Evolutionary conservation across 2,888 invertebrate genomes (phyloP).

Genomic region (Podotricha telesiphe): DNA sequence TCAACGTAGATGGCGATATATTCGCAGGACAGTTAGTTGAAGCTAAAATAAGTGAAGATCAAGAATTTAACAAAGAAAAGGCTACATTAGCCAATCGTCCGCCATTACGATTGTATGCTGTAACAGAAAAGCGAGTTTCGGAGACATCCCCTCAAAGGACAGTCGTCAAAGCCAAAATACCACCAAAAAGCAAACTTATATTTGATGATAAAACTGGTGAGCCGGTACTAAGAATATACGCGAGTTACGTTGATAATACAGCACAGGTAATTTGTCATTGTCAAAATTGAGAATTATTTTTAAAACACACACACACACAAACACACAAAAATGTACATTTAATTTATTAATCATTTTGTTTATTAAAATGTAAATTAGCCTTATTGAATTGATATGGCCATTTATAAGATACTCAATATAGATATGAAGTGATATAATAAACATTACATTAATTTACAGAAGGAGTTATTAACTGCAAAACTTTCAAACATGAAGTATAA

Average conservation of each 20-base stretch:
- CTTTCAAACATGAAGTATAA: constrained; percentile 60
- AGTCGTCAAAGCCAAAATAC: constrained; percentile 71
- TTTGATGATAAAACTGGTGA: constrained; percentile 76
- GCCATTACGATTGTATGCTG: constrained; percentile 64
- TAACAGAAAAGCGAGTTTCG: constrained; percentile 58
- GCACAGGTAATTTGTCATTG: constrained; percentile 58
- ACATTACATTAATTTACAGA: constrained; percentile 57
- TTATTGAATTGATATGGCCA: too few relatives aligned
- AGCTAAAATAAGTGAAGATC: constrained; percentile 73
- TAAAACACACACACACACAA: too few relatives aligned
- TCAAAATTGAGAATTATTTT: too few relatives aligned
- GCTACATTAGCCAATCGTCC: constrained; percentile 63
- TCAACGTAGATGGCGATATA: constrained; percentile 64
- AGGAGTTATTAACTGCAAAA: constrained; percentile 64
- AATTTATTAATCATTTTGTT: too few relatives aligned
- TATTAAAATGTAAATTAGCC: too few relatives aligned
- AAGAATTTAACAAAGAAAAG: constrained; percentile 71
- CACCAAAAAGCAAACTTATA: constrained; percentile 72
- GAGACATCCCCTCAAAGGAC: constrained; percentile 55
- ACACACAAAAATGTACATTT: too few relatives aligned
- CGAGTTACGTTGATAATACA: constrained; percentile 70
- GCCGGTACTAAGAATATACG: constrained; percentile 82
- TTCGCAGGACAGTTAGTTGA: constrained; percentile 76
- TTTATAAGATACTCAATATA: too few relatives aligned
- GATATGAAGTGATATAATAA: too few relatives aligned